These are phyloP conservation scores for Nesometra sesokonis DNA, from an alignment of 35 echinoderm and acorn worm genomes.

Conservation along the genomic window DNA sequence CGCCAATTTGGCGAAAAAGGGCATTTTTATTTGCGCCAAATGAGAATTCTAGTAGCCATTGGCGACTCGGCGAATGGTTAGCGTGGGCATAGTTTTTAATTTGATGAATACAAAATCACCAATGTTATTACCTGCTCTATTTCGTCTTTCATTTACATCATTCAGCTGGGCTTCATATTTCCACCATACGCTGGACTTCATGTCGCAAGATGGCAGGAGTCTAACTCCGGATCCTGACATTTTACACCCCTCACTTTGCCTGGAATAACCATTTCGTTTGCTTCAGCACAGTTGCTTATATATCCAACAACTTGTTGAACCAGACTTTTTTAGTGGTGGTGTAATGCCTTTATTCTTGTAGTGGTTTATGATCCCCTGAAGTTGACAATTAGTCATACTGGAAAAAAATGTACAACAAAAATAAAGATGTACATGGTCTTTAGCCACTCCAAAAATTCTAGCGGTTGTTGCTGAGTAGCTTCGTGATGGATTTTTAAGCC, in stretches of 20 bases:
- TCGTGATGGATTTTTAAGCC: too few relatives aligned
- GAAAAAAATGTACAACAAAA: neutral
- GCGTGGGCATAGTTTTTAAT: too few relatives aligned
- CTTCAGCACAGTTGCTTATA: conserved; percentile 12
- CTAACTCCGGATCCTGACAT: conserved; percentile 7
- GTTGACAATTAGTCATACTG: neutral
- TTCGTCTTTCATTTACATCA: neutral
- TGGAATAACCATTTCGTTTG: conserved; percentile 11
- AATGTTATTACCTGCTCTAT: neutral
- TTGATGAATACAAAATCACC: too few relatives aligned
- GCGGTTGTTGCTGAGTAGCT: too few relatives aligned
- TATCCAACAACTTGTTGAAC: conserved; percentile 4
- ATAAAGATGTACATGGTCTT: too few relatives aligned
- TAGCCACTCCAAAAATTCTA: too few relatives aligned
- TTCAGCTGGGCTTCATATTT: conserved; percentile 1
- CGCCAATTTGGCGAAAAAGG: too few relatives aligned
- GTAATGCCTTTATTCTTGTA: conserved; percentile 2
- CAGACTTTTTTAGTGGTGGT: neutral
- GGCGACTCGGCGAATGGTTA: too few relatives aligned
- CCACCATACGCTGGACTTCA: neutral
- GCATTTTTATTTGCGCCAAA: too few relatives aligned
- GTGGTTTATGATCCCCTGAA: neutral
- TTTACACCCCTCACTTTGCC: neutral
- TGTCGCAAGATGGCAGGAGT: conserved; percentile 7
- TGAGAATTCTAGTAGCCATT: too few relatives aligned